phyloP scores from a whole-genome alignment of 2,888 invertebrate species.

The Drosophila affinis region DNA sequence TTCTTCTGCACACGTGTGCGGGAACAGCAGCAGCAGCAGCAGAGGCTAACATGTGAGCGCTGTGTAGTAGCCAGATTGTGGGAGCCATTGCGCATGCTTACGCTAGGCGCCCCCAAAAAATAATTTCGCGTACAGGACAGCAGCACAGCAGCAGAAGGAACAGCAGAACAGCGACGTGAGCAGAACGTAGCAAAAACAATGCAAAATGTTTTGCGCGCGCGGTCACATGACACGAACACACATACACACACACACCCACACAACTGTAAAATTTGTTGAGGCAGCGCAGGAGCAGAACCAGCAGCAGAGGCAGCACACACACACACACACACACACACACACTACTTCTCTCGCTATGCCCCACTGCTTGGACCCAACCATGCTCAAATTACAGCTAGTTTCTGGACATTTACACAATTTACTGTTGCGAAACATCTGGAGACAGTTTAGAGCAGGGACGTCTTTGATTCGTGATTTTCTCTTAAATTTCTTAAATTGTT shows the following conservation, averaged over 20 bases:
- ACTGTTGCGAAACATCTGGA: constrained; percentile 51
- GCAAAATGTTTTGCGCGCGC: constrained; percentile 73
- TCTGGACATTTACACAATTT: constrained; percentile 36
- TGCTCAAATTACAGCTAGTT: neutral
- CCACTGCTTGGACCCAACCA: neutral
- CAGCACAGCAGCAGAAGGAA: constrained; percentile 14
- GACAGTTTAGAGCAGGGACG: neutral
- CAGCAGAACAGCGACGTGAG: constrained; percentile 25
- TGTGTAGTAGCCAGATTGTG: constrained; percentile 32
- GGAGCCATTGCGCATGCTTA: constrained; percentile 68
- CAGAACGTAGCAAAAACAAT: constrained; percentile 39
- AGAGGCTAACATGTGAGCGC: neutral
- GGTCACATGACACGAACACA: constrained; percentile 73
- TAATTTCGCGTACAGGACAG: constrained; percentile 43
- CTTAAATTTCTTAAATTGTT: constrained; percentile 3
- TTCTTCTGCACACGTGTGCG: neutral
- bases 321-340: neutral
- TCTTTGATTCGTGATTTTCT: constrained; percentile 14
- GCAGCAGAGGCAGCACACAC: constrained; percentile 12
- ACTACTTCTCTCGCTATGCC: constrained; percentile 7
- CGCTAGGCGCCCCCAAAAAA: constrained; percentile 59
- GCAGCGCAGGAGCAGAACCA: constrained; percentile 62
- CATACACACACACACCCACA: constrained; percentile 34
- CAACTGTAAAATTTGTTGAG: constrained; percentile 68
- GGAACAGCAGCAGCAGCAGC: neutral